A percentile compares a stretch with the other conserved stretches of the same genome.
Evolutionary conservation across 2,113 vertebrate genomes (phyloP).

Genomic region (Picathartes gymnocephalus): DNA sequence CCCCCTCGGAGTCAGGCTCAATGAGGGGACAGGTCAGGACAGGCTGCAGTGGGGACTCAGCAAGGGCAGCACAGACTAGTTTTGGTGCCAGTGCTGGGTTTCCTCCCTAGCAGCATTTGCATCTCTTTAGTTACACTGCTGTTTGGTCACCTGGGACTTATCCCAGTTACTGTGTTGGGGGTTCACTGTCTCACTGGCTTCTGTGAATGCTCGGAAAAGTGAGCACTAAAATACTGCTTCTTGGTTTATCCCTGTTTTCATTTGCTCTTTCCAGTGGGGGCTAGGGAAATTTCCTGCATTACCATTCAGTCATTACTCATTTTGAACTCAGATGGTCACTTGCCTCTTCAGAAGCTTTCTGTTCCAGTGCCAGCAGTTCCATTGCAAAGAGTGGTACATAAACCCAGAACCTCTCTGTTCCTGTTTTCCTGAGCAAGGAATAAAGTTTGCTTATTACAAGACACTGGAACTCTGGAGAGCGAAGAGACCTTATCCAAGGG

Average conservation of each 20-base stretch:
- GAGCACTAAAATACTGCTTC: neutral
- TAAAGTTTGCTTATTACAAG: neutral
- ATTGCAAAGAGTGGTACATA: neutral
- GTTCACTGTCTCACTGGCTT: neutral
- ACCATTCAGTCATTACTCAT: neutral
- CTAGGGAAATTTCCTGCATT: neutral
- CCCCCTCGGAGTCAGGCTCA: neutral
- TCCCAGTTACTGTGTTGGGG: neutral
- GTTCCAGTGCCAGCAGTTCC: neutral
- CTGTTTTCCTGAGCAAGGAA: neutral
- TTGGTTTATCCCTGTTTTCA: neutral
- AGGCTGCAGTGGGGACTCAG: neutral
- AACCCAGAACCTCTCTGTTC: neutral
- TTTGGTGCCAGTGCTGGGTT: neutral
- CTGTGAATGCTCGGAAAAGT: neutral
- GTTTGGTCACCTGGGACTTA: neutral
- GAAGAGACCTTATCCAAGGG: neutral
- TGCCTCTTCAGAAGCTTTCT: neutral
- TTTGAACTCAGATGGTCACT: neutral
- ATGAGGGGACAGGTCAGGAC: neutral
- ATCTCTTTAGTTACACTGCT: neutral
- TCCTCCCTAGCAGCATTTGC: neutral
- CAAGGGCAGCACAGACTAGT: fast-evolving
- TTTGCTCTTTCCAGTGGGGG: neutral
- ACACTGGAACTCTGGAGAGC: fast-evolving